Percentiles rank a stretch among this genome's conserved stretches.
These are phyloP conservation scores for Drosophila serrata DNA, from an alignment of 1,140 invertebrate genomes.

Conservation along the genomic window DNA sequence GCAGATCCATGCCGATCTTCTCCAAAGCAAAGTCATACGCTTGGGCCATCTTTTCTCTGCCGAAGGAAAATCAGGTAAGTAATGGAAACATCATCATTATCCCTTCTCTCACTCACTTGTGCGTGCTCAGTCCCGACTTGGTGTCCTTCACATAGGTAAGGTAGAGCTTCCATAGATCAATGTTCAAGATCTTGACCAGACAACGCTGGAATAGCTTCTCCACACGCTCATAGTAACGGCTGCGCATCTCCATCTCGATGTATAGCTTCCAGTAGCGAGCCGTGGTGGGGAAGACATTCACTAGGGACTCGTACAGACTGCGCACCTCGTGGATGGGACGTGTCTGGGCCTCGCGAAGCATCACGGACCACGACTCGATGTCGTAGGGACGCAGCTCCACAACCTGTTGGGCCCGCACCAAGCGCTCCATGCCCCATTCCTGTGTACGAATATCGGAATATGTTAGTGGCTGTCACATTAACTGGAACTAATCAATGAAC, in stretches of 20 bases:
- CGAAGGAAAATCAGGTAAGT: not conserved
- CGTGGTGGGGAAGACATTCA: conserved; percentile 97
- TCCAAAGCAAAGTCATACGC: conserved; percentile 99
- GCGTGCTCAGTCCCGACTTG: conserved; percentile 96
- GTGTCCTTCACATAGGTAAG: conserved; percentile 99
- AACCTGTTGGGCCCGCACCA: conserved; percentile 92
- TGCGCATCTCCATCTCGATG: conserved; percentile 99
- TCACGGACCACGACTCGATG: conserved; percentile 98
- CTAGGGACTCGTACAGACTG: conserved; percentile 96
- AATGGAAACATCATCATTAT: not conserved
- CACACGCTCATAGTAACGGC: conserved; percentile 97
- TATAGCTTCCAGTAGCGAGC: conserved; percentile 99
- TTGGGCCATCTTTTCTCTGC: conserved; percentile 99
- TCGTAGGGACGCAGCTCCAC: conserved; percentile 95
- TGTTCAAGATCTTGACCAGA: conserved; percentile 99
- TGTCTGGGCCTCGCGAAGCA: conserved; percentile 96
- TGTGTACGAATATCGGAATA: not conserved
- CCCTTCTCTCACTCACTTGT: conserved; percentile 91
- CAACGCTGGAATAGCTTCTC: conserved; percentile 99
- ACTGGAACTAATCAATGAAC: conserved; percentile 7
- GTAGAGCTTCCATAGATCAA: conserved; percentile 99
- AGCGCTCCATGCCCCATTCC: conserved; percentile 94
- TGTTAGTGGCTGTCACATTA: not conserved
- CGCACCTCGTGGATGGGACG: conserved; percentile 96
- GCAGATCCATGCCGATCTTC: conserved; percentile 99